Conservation (phyloP, 2,888 invertebrate species). For the Balanococcus diminutus region DNA sequence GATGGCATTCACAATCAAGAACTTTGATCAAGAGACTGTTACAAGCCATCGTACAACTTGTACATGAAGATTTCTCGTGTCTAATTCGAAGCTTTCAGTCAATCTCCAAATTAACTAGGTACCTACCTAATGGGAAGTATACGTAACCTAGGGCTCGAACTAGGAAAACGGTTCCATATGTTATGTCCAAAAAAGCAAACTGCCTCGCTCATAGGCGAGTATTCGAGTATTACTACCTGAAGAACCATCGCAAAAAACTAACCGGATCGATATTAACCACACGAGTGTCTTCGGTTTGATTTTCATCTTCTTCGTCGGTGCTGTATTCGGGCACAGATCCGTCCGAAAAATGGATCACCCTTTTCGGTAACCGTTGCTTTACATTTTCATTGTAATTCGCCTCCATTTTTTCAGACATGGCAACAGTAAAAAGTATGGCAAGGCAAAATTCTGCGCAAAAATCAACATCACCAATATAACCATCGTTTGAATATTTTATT, state of each 20-base stretch:
- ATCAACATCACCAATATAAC: constrained; percentile 33
- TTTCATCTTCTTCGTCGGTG: constrained; percentile 40
- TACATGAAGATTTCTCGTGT: no score
- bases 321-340: constrained; percentile 49
- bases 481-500: constrained; percentile 40
- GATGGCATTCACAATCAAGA: no score
- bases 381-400: background rate
- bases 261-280: constrained; percentile 50
- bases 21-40: no score
- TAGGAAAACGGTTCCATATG: no score
- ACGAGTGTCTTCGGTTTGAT: background rate
- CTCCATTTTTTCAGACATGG: constrained; percentile 29
- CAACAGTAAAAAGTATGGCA: constrained; percentile 13
- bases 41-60: no score
- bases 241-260: background rate
- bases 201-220: no score
- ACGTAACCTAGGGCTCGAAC: no score
- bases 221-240: constrained; percentile 16
- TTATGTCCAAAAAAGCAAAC: no score
- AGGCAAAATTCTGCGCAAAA: constrained; percentile 30
- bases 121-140: no score
- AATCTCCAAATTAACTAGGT: no score
- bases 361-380: constrained; percentile 36
- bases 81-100: no score
- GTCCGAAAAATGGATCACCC: constrained; percentile 47